phyloP scores from a whole-genome alignment of 2,888 invertebrate genomes.

The Holacanthella duospinosa region DNA sequence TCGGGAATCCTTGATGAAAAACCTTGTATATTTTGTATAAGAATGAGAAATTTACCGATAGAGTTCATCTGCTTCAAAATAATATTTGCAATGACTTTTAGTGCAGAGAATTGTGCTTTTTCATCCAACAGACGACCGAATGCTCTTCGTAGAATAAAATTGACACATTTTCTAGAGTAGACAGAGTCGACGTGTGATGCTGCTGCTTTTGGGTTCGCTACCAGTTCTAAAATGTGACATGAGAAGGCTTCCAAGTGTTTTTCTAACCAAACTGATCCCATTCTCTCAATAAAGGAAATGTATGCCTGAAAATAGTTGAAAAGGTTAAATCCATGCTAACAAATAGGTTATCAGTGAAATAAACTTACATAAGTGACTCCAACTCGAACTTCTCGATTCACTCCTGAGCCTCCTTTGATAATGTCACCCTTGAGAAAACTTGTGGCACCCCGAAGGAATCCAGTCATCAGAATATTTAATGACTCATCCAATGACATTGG shows the following conservation, averaged over 20 bases:
- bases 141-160: conserved; percentile 82
- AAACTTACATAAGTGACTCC: conserved; percentile 86
- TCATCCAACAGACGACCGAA: conserved; percentile 91
- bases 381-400: conserved; percentile 90
- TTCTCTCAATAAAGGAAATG: conserved; percentile 83
- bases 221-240: conserved; percentile 81
- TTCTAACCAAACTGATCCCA: conserved; percentile 92
- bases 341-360: too few relatives aligned
- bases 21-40: too few relatives aligned
- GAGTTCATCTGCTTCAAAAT: conserved; percentile 91
- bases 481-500: conserved; percentile 80
- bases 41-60: conserved; percentile 47
- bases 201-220: conserved; percentile 85
- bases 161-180: conserved; percentile 92
- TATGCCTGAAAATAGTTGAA: conserved; percentile 64
- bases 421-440: conserved; percentile 91
- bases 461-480: conserved; percentile 78
- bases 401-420: conserved; percentile 85
- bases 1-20: too few relatives aligned
- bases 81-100: conserved; percentile 83
- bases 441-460: conserved; percentile 85
- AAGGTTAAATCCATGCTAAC: too few relatives aligned
- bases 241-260: conserved; percentile 74
- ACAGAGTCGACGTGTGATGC: conserved; percentile 96
- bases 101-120: conserved; percentile 90